Conservation (phyloP, 1,140 invertebrate genomes). For the Pseudomyrmex concolor region DNA sequence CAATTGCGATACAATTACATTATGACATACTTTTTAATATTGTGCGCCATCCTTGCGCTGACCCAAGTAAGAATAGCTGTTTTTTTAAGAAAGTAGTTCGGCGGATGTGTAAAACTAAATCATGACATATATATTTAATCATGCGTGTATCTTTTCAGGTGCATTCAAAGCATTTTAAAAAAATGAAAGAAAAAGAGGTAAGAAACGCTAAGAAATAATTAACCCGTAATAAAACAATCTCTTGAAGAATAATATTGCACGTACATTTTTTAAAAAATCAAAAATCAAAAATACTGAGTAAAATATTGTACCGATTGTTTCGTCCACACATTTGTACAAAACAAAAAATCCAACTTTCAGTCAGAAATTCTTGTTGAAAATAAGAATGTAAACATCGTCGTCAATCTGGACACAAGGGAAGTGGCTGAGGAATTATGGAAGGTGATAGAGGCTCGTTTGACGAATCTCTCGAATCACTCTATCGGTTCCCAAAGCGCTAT, state of each 20-base stretch:
- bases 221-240: no score
- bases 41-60: constrained; percentile 18
- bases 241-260: no score
- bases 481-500: not conserved
- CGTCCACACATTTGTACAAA: not conserved
- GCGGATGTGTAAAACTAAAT: no score
- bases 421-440: constrained; percentile 72
- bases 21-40: constrained; percentile 20
- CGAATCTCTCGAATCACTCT: constrained; percentile 6
- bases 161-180: not conserved
- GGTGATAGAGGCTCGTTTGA: constrained; percentile 66
- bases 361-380: constrained; percentile 63
- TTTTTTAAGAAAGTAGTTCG: no score
- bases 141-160: not conserved
- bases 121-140: no score
- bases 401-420: constrained; percentile 69
- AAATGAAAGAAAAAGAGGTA: not conserved
- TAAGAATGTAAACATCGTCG: constrained; percentile 73
- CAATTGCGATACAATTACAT: not conserved
- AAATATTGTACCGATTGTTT: not conserved
- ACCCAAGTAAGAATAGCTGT: constrained; percentile 26
- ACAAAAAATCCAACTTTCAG: constrained; percentile 42
- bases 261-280: not conserved
- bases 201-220: not conserved
- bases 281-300: not conserved